These are phyloP conservation scores for Pycnomerus fuliginosus DNA, from an alignment of 2,888 invertebrate species.

Conservation along the genomic window DNA sequence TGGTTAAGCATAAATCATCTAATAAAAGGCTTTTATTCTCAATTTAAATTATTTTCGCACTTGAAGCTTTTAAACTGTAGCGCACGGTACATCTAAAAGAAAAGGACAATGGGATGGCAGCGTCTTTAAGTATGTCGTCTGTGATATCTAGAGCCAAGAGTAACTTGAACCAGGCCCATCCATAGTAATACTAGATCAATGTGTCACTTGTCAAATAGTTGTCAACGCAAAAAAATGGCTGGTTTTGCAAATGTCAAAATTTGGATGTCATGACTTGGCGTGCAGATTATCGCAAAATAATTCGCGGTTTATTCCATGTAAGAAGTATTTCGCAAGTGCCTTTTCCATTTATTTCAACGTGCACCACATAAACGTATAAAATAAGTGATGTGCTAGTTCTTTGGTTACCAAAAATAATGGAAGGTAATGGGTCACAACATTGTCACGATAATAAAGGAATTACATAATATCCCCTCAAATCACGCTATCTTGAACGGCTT, in stretches of 20 bases:
- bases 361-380: neutral
- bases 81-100: no score
- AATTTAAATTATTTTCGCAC: no score
- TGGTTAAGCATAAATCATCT: no score
- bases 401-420: slow-evolving; percentile 8
- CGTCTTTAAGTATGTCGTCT: no score
- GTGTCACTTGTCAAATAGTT: no score
- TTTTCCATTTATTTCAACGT: slow-evolving; percentile 8
- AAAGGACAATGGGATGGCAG: no score
- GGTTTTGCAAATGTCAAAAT: slow-evolving; percentile 12
- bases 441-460: slow-evolving; percentile 1
- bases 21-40: no score
- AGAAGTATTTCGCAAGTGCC: slow-evolving; percentile 16
- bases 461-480: slow-evolving; percentile 10
- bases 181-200: no score
- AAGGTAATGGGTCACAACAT: slow-evolving; percentile 15
- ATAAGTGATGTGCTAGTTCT: no score
- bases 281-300: slow-evolving; percentile 11
- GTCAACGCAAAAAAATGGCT: slow-evolving; percentile 7
- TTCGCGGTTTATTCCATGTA: slow-evolving; percentile 18
- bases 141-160: no score
- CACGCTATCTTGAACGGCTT: neutral
- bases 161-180: no score
- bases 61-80: no score
- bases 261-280: slow-evolving; percentile 20